phyloP scores from a whole-genome alignment of 2,888 invertebrate genomes.

The Xanthorhoe designata region DNA sequence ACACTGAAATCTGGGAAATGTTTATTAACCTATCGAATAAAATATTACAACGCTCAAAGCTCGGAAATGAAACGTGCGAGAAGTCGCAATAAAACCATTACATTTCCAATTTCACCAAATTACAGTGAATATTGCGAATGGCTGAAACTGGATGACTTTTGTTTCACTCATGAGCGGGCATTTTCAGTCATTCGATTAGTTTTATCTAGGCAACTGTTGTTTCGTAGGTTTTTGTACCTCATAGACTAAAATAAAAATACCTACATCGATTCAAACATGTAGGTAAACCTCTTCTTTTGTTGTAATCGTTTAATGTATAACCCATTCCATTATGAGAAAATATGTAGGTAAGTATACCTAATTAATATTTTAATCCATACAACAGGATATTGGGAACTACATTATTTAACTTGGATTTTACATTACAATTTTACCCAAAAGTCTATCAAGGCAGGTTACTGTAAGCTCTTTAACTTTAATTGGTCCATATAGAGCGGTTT shows the following conservation, averaged over 20 bases:
- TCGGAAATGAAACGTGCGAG: conserved; percentile 32
- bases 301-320: neutral
- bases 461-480: conserved; percentile 50
- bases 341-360: no score
- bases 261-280: no score
- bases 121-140: conserved; percentile 21
- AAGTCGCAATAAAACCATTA: conserved; percentile 38
- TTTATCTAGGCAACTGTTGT: neutral
- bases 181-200: conserved; percentile 30
- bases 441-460: conserved; percentile 46
- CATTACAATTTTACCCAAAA: conserved; percentile 7
- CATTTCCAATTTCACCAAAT: conserved; percentile 34
- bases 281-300: neutral
- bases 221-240: neutral
- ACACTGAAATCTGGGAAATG: conserved; percentile 10
- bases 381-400: neutral
- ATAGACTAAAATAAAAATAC: no score
- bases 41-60: conserved; percentile 30
- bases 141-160: conserved; percentile 13
- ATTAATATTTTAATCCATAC: no score
- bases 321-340: no score
- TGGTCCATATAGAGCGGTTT: conserved; percentile 45
- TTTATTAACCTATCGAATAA: conserved; percentile 22
- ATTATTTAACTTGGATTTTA: neutral
- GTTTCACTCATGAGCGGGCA: conserved; percentile 20